Evolutionary conservation across 2,113 vertebrate species (phyloP), one percentile per base, ranked within the genome.

Genomic region (Vulpes vulpes): DNA sequence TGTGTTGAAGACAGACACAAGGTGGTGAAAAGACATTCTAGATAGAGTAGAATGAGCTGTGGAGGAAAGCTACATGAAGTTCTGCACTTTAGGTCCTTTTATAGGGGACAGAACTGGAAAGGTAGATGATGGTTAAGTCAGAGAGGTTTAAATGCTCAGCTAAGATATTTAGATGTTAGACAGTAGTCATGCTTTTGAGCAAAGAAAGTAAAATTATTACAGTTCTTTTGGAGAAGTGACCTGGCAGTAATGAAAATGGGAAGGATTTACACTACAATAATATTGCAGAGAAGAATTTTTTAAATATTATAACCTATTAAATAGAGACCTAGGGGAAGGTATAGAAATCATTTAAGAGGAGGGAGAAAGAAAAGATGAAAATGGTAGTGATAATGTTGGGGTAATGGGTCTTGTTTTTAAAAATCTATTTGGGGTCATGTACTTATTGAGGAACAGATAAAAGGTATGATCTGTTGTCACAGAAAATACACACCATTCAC

Each of bases 151-250:
- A 92, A 12, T 93, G 78, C 19, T 62, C 57, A 84, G 12, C 11
- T 51, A 73, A 83, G 60, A 84, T 60, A 11, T 79, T 53, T 80
- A 64, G 69, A 20, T 49, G 22, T 94, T 65, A 80, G 64, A 85
- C 1, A 76, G 2, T 71, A 79, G 20, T 80, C 78, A 32, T 94
- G 43, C 49, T 94, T 97, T 81, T 86, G 55, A 82, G 17, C 22
- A 94, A 30, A 83, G 35, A 38, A 93, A 78, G 55, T 86, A 30
- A 25, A 43, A 74, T 32, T 38, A 55, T 65, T 87, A 76, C 8
- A 85, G 25, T 92, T 95, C 17, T 92, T 91, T 78, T 87, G 65
- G 32, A 96, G 67, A 88, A 59, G 43, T 96, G 92, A 60, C 43
- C 64, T 84, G 73, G 43, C 79, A 89, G 19, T 81, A 35, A 59